Base-by-base conservation (phyloP, 2,113 vertebrate species). In the Tupaia chinensis region DNA sequence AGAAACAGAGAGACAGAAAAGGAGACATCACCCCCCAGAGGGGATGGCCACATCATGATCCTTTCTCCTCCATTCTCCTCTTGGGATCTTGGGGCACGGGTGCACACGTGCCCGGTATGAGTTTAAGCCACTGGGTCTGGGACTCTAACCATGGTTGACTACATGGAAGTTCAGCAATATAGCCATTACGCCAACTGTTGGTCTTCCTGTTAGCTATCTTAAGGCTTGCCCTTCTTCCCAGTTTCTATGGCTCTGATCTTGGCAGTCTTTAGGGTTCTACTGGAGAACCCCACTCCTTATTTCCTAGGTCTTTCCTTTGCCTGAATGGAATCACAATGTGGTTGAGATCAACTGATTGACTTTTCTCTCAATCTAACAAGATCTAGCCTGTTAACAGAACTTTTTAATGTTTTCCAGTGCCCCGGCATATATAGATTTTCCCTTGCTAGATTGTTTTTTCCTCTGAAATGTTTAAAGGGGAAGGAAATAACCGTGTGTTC, bases 401-500 rank as follows among this genome's bases (percentile, higher is more conserved):
- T 14, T 23, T 68, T 61, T 83, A 60, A 11, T 70, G 44, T 61
- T 85, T 74, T 78, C 13, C 69, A 20, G 4, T 58, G n/a, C 27
- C 54, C 12, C 16, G 56, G 20, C 77, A 79, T 9, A 11, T 22
- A 63, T 72, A 73, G 89, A 63, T 56, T 58, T 56, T 78, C 17
- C 68, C 70, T 44, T n/a, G 85, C 88, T 63, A n/a, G 84, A 81
- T 93, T 60, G 54, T 32, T 93, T 85, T 85, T 91, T 86, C 54
- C 58, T 72, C 27, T 85, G 83, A n/a, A 87, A 82, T 82, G 88
- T 74, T 76, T 63, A 85, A 95, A 91, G 11, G 32, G 56, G 82
- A 80, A 94, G 65, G 63, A 93, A 70, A 63, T 58, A 32, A n/a
- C 54, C 34, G 0, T 58, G 1, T 69, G 15, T 83, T 32, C 66